Evolutionary conservation across 2,888 invertebrate species (phyloP), one percentile per base, ranked within the genome.

Genomic region (Lordiphosa fenestrarum): DNA sequence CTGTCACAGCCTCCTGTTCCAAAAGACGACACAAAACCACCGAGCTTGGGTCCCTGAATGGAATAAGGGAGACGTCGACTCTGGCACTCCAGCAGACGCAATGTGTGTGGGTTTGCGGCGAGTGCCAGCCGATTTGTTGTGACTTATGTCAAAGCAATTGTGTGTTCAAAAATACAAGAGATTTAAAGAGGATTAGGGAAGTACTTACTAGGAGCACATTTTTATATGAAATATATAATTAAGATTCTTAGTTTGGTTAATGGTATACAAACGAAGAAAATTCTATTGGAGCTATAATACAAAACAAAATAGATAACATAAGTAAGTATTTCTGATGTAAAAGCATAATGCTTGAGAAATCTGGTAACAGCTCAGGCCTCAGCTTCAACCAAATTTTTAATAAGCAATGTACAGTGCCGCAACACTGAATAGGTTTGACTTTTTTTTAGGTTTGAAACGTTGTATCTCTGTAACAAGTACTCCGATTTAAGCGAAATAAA

Each of bases 81-180:
- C 52, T 57, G 35, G 25, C 36, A 21, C 37, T 55, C 50, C 61
- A 56, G 36, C 42, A 52, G 44, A 46, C 60, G 57, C 83, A 53
- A 41, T 71, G 83, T 57, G 83, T 78, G 83, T 76, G 83, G 83
- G 83, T 76, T 73, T 69, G 42, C 42, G 39, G 46, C 44, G 71
- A 78, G 73, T 72, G 77, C 80, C 74, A 83, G 74, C 73, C 77
- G 81, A 80, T 80, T 74, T 80, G 81, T 83, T 83, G 74, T 80
- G 80, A 83, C 84, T 80, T 80, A 69, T 83, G 80, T 80, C 80
- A 80, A 67, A 74, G 49, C 74, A 72, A 76, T 82, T 80, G 77
- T 48, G 55, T 50, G 30, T 54, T 7, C 50, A 42, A 50, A 42
- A 47, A 56, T 52, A 65, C 58, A 54, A 42, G 44, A 21, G 7